Evolutionary conservation across 2,113 vertebrate species (phyloP).

Genomic region (Campylomormyrus tamandua): DNA sequence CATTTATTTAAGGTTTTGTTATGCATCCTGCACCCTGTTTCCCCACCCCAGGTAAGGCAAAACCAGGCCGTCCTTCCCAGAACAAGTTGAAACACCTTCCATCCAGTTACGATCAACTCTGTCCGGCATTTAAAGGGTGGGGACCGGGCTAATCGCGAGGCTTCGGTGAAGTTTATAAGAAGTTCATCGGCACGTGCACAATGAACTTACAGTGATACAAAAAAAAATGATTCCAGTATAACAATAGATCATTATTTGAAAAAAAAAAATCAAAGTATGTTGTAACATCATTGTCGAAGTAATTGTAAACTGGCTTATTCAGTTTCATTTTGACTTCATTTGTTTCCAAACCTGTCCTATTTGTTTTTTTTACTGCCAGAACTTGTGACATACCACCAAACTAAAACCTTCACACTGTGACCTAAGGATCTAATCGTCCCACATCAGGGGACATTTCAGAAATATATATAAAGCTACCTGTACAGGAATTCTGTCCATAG

Average conservation of each 20-base stretch:
- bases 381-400: background rate
- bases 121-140: background rate
- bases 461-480: background rate
- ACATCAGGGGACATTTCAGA: background rate
- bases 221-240: background rate
- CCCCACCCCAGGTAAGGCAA: background rate
- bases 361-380: background rate
- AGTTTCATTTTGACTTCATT: constrained; percentile 9
- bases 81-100: background rate
- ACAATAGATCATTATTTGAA: background rate
- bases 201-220: background rate
- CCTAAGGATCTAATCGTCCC: background rate
- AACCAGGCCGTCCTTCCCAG: background rate
- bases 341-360: background rate
- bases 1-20: constrained; percentile 7
- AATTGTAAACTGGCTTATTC: constrained; percentile 7
- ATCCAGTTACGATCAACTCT: background rate
- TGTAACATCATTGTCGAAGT: constrained; percentile 10
- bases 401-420: background rate
- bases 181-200: background rate
- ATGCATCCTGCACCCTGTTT: background rate
- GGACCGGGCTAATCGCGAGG: background rate
- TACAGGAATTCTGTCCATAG: background rate
- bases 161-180: background rate
- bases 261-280: background rate